Conservation (phyloP, 2,888 invertebrate species). For the Dexiosoma caninum region DNA sequence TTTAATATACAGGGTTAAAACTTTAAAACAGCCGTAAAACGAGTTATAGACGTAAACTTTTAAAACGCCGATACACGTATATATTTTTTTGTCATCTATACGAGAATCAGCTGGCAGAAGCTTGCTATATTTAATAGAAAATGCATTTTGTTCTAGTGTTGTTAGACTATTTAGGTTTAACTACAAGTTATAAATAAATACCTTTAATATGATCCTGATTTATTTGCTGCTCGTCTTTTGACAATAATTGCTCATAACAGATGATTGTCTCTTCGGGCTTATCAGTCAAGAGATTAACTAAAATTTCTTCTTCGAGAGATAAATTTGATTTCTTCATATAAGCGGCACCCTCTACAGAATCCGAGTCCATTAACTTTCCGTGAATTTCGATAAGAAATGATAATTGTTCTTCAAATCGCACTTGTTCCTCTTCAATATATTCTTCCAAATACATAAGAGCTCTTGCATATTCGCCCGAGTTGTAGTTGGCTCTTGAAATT, state of each 20-base stretch:
- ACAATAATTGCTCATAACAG: conserved; percentile 90
- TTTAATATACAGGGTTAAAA: too few relatives aligned
- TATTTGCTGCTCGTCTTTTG: conserved; percentile 80
- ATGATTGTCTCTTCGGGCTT: conserved; percentile 90
- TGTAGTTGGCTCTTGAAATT: conserved; percentile 85
- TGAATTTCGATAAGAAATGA: conserved; percentile 88
- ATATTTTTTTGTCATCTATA: too few relatives aligned
- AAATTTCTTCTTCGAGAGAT: conserved; percentile 88
- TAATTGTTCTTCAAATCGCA: conserved; percentile 81
- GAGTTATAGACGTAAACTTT: too few relatives aligned
- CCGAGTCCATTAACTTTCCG: conserved; percentile 91
- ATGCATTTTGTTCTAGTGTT: too few relatives aligned
- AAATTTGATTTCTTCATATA: conserved; percentile 87
- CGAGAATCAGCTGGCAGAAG: too few relatives aligned
- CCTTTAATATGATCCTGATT: conserved; percentile 80
- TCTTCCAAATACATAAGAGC: conserved; percentile 87
- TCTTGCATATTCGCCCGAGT: conserved; percentile 86
- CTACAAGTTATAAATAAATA: background rate
- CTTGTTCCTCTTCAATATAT: conserved; percentile 81
- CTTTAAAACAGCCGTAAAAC: too few relatives aligned
- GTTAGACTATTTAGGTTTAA: too few relatives aligned
- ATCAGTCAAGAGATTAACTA: conserved; percentile 91
- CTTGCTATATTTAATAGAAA: too few relatives aligned
- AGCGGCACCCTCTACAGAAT: conserved; percentile 90
- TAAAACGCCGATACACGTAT: too few relatives aligned